Base-by-base conservation (phyloP, 2,888 invertebrate genomes). In the Chaetoderma sp. region DNA sequence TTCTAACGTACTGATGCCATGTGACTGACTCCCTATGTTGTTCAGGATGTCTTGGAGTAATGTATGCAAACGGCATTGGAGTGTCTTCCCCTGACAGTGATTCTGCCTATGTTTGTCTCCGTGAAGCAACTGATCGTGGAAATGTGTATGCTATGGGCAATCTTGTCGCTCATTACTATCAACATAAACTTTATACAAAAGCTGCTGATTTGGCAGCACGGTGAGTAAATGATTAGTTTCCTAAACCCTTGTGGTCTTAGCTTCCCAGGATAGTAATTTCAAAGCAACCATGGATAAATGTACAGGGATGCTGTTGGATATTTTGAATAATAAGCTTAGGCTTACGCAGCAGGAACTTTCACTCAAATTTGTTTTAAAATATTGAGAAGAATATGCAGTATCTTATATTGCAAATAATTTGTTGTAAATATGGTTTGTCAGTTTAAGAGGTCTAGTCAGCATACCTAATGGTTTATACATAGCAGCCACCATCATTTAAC, bases 131-230 rank as follows among this genome's bases (percentile, higher is more conserved):
- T 8, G 80, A 82, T 44, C 67, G 86, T 49, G 86, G 87, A 28
- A 86, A 86, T 76, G 83, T 87, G 30, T 87, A 85, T 69, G 86
- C 86, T 47, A 85, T 84, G 82, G 87, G 86, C 1, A 80, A 85
- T 64, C 78, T 87, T 32, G 78, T 83, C 5, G 75, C 78, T 2
- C 82, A 84, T 62, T 87, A 86, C 70, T 87, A 86, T 73, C 72
- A 74, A 18, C 73, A 82, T 23, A 86, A 85, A 69, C 75, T 87
- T 2, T 86, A 75, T 72, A 85, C 86, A 6, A 86, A 86, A 72
- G 80, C 85, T 30, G 81, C 83, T 10, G 84, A 85, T 56, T 73
- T 86, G 21, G 84, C 86, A 39, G 78, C 82, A n/a, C 82, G 81
- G 86, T 86, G 42, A 73, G 71, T 65, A 3, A 6, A 28, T 16